These are phyloP conservation scores for Palloptera scutellata DNA, from an alignment of 2,888 invertebrate genomes.

Conservation along the genomic window DNA sequence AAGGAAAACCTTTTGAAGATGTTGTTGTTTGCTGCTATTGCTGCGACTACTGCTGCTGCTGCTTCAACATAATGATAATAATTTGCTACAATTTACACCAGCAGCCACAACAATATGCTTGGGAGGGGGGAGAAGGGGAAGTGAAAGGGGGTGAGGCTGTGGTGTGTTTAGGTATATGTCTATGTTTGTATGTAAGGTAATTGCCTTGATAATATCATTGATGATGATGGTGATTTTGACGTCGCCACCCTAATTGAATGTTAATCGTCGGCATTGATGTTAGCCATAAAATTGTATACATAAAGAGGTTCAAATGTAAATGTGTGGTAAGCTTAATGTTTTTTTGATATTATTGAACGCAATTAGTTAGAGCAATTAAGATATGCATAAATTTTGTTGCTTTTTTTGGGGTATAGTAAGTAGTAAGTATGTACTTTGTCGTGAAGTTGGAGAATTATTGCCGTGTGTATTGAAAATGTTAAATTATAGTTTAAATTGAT, in stretches of 20 bases:
- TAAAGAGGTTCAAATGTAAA: too few relatives aligned
- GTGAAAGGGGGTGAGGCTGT: slow-evolving; percentile 13
- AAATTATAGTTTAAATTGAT: too few relatives aligned
- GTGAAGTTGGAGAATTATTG: too few relatives aligned
- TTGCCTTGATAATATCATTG: slow-evolving; percentile 58
- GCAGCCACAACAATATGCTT: slow-evolving; percentile 31
- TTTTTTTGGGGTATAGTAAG: too few relatives aligned
- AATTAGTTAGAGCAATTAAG: too few relatives aligned
- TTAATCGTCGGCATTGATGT: slow-evolving; percentile 47
- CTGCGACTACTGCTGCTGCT: slow-evolving; percentile 2
- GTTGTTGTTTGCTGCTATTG: not conserved
- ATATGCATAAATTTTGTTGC: too few relatives aligned
- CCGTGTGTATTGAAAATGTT: too few relatives aligned
- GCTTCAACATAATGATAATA: slow-evolving; percentile 23
- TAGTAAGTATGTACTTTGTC: too few relatives aligned
- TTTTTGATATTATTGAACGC: too few relatives aligned
- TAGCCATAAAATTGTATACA: too few relatives aligned
- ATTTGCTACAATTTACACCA: slow-evolving; percentile 57
- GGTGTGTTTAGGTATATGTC: slow-evolving; percentile 9
- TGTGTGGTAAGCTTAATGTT: too few relatives aligned
- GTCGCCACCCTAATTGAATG: slow-evolving; percentile 58
- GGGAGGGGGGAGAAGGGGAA: not conserved
- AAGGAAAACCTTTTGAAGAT: slow-evolving; percentile 22
- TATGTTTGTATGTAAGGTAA: slow-evolving; percentile 41
- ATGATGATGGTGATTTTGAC: slow-evolving; percentile 41